Percentiles rank a stretch among this genome's conserved stretches.
Conservation (phyloP, 2,888 invertebrate species). For the Caenorhabditis sp. region DNA sequence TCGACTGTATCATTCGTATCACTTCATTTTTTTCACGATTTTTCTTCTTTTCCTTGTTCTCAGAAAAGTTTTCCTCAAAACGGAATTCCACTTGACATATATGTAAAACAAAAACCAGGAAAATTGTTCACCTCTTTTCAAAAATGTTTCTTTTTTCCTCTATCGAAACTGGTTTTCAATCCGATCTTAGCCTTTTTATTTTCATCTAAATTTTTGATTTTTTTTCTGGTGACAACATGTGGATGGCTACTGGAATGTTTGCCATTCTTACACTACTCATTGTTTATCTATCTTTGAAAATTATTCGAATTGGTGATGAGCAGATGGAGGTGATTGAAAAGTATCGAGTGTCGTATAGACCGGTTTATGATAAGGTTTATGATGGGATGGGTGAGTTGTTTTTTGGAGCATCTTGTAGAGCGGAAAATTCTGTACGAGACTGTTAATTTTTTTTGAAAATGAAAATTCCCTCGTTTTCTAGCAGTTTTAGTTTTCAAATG, state of each 20-base stretch:
- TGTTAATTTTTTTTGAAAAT: not conserved
- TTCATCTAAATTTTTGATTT: not conserved
- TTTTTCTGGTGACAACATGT: not conserved
- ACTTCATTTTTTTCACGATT: no score
- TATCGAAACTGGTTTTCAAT: not conserved
- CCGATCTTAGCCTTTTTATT: not conserved
- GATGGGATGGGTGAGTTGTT: constrained; percentile 9
- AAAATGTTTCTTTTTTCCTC: no score
- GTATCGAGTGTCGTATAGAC: not conserved
- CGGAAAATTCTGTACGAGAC: no score
- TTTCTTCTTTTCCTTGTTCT: no score
- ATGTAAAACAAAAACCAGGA: not conserved
- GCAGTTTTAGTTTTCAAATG: no score
- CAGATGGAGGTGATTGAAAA: constrained; percentile 17
- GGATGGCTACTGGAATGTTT: not conserved
- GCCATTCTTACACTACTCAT: not conserved
- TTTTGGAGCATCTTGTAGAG: no score
- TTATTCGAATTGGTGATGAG: constrained; percentile 4
- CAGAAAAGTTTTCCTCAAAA: no score
- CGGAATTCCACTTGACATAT: not conserved
- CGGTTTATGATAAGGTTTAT: constrained; percentile 13
- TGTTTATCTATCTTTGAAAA: not conserved
- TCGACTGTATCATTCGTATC: no score
- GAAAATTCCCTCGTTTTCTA: no score
- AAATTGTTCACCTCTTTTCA: not conserved